Evolutionary conservation across 1,140 invertebrate species (phyloP), one percentile per base, ranked within the genome.

Genomic region (Zaprionus capensis): DNA sequence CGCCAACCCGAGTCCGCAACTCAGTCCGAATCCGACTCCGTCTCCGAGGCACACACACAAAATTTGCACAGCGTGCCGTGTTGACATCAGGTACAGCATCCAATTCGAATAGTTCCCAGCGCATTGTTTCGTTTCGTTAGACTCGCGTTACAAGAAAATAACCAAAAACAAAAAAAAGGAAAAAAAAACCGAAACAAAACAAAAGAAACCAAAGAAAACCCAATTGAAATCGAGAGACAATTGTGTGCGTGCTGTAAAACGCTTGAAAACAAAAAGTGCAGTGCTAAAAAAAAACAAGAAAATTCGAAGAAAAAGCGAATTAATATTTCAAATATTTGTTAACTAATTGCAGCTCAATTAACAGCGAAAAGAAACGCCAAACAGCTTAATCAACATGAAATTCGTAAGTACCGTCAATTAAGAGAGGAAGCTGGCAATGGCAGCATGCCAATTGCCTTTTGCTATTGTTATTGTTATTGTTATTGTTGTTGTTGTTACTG

Each of bases 371-470:
- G 67, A 38, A 78, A 22, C 7, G 9, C 17, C 68, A 81, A 78
- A 69, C 71, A 87, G 61, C 68, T 41, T 56, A 79, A 85, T 67
- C 78, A 92, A 91, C 61, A 92, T 92, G 91, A 91, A 91, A 88
- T 91, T 92, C 76, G 91, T 92, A 92, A 92, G 91, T 91, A 81
- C 41, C 34, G 38, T 34, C 41, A 71, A 71, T 68, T 68, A 59
- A 53, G 22, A 66, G 59, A 61, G 57, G 22, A 59, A 65, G 6
- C 4, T 9, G 31, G 41, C 20, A 58, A 12, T 28, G 9, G 14
- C 15, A 73, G 67, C 53, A 24, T 34, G 44, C 22, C 61, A 67
- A 44, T 62, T 76, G 20, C 28, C 26, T 72, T 11, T 3, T 22
- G 46, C 28, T 28, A 9, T 59, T 38, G n/a, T 2, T 56, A n/a